Conservation (phyloP, 53 echinoderm and acorn worm species). For the Luidia sarsii region DNA sequence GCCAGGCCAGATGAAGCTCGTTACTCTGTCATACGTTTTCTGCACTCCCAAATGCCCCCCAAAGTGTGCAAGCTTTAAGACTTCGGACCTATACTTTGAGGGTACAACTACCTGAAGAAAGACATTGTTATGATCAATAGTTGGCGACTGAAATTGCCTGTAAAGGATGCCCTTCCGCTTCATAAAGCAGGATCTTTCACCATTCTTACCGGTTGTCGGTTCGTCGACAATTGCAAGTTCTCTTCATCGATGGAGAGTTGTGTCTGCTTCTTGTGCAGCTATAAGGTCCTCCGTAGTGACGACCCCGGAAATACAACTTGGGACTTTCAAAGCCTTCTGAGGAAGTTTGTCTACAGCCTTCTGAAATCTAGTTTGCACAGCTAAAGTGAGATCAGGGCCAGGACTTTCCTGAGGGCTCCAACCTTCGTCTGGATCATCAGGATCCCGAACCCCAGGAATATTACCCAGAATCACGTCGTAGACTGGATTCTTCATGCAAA, state of each 20-base stretch:
- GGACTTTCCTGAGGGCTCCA: background rate
- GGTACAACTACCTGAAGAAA: conserved; percentile 55
- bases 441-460: conserved; percentile 5
- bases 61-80: conserved; percentile 47
- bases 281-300: conserved; percentile 23
- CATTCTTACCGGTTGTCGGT: background rate
- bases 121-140: conserved; percentile 20
- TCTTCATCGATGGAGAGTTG: conserved; percentile 6
- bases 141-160: conserved; percentile 37
- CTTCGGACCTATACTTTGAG: conserved; percentile 20
- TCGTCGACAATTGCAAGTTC: background rate
- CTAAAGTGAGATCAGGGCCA: background rate
- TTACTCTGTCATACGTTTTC: conserved; percentile 52
- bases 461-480: conserved; percentile 21
- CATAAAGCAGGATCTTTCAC: background rate
- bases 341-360: background rate
- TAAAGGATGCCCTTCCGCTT: conserved; percentile 34
- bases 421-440: conserved; percentile 5
- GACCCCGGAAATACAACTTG: conserved; percentile 23
- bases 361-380: conserved; percentile 18
- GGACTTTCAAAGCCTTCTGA: conserved; percentile 22
- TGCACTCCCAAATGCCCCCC: conserved; percentile 53
- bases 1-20: conserved; percentile 55
- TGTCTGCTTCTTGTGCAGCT: conserved; percentile 39
- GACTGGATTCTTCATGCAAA: conserved; percentile 45